phyloP scores from a whole-genome alignment of 2,888 invertebrate species.

The Syrphus vitripennis region DNA sequence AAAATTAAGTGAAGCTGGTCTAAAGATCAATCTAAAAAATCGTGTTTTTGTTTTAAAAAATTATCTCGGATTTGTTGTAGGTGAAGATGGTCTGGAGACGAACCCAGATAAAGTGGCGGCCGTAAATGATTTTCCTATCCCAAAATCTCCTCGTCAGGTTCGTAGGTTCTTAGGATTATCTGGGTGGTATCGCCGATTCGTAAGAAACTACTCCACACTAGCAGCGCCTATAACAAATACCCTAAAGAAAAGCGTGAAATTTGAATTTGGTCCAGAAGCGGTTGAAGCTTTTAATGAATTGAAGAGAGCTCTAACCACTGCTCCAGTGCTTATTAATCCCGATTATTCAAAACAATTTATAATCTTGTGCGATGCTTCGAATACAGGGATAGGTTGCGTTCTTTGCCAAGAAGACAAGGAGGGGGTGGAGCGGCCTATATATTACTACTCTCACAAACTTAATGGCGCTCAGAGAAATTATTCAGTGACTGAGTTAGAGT shows the following conservation, averaged over 20 bases:
- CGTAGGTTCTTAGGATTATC: conserved; percentile 66
- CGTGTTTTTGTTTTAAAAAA: too few relatives aligned
- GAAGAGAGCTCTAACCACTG: neutral
- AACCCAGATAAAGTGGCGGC: too few relatives aligned
- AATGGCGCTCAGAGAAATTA: neutral
- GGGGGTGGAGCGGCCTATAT: conserved; percentile 16
- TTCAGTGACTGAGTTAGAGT: too few relatives aligned
- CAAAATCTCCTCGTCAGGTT: conserved; percentile 52
- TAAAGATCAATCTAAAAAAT: too few relatives aligned
- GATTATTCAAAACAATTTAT: conserved; percentile 10
- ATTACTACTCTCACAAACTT: conserved; percentile 5
- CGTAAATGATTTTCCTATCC: neutral
- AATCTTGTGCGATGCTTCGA: conserved; percentile 15
- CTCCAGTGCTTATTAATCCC: neutral
- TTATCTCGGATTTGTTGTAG: too few relatives aligned
- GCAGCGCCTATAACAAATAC: conserved; percentile 33
- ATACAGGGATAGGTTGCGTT: neutral
- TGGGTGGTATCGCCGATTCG: conserved; percentile 69
- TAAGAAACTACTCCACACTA: conserved; percentile 40
- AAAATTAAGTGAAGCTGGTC: too few relatives aligned
- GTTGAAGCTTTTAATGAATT: neutral
- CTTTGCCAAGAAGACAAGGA: conserved; percentile 8
- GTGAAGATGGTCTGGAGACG: too few relatives aligned
- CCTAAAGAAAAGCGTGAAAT: neutral
- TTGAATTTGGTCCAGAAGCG: neutral